Conservation (phyloP, 2,888 invertebrate genomes). For the Hymenopus coronatus region DNA sequence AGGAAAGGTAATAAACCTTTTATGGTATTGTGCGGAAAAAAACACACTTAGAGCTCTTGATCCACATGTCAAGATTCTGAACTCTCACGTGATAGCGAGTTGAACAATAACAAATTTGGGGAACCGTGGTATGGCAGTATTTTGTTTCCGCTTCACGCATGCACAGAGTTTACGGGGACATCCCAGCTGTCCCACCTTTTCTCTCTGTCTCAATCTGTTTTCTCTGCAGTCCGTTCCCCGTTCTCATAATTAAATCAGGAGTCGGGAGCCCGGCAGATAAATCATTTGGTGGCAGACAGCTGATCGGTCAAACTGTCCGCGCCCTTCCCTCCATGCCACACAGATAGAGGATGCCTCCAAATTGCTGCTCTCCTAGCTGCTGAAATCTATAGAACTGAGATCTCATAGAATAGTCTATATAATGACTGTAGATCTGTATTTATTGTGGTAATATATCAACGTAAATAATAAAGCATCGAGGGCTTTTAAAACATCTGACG, state of each 20-base stretch:
- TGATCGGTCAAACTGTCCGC: slow-evolving; percentile 21
- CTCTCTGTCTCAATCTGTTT: background rate
- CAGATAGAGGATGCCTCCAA: background rate
- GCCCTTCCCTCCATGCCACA: background rate
- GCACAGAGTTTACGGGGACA: background rate
- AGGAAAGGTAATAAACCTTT: too few relatives aligned
- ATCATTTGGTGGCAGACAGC: slow-evolving; percentile 22
- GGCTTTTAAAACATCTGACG: too few relatives aligned
- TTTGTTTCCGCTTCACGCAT: background rate
- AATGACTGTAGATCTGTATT: too few relatives aligned
- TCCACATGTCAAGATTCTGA: background rate
- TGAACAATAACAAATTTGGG: background rate
- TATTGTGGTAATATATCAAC: too few relatives aligned
- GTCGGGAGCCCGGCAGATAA: slow-evolving; percentile 12
- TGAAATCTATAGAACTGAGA: background rate
- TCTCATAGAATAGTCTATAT: too few relatives aligned
- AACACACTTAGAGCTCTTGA: too few relatives aligned
- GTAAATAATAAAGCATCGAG: too few relatives aligned
- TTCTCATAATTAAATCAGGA: slow-evolving; percentile 21
- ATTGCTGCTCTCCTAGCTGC: background rate
- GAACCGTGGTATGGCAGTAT: background rate
- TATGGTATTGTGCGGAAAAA: too few relatives aligned
- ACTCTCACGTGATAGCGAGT: background rate
- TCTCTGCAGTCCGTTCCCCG: background rate
- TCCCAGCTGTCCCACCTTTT: background rate